A percentile compares a stretch with the other conserved stretches of the same genome.
phyloP scores from a whole-genome alignment of 2,888 invertebrate genomes.

The Epirrita christyi region DNA sequence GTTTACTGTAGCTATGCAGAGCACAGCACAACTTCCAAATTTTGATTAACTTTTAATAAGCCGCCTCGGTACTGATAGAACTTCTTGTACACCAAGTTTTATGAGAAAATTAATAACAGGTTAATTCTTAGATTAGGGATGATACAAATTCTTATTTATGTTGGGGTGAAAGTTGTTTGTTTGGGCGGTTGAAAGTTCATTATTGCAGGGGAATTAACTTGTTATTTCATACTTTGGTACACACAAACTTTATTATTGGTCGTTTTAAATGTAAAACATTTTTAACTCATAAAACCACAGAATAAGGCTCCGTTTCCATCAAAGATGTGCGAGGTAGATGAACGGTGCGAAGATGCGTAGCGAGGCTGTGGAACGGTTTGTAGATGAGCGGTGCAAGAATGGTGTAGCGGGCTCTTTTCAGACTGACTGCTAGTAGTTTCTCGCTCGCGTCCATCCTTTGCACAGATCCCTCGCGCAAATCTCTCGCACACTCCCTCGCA shows the following conservation, averaged over 20 bases:
- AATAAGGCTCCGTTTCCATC: no score
- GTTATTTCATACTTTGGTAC: neutral
- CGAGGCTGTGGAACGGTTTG: no score
- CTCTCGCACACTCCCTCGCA: no score
- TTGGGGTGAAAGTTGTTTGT: conserved; percentile 5
- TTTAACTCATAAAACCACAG: neutral
- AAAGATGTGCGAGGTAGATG: no score
- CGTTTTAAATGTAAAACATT: no score
- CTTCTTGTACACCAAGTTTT: conserved; percentile 35
- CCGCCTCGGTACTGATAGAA: conserved; percentile 46
- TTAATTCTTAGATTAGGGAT: conserved; percentile 27
- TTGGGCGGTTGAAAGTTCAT: conserved; percentile 7
- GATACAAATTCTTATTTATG: conserved; percentile 23
- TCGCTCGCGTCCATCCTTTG: no score
- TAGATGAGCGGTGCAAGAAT: no score
- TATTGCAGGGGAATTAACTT: conserved; percentile 4
- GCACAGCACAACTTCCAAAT: conserved; percentile 45
- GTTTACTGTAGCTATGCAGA: conserved; percentile 25
- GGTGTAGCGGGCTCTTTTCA: no score
- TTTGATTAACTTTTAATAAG: conserved; percentile 63
- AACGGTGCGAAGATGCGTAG: no score
- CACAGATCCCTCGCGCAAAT: no score
- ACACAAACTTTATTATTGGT: neutral
- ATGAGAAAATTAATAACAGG: conserved; percentile 34
- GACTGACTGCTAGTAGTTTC: no score